These are phyloP conservation scores for Temnopleurus reevesii DNA, from an alignment of 53 echinoderm and acorn worm species.

Conservation along the genomic window DNA sequence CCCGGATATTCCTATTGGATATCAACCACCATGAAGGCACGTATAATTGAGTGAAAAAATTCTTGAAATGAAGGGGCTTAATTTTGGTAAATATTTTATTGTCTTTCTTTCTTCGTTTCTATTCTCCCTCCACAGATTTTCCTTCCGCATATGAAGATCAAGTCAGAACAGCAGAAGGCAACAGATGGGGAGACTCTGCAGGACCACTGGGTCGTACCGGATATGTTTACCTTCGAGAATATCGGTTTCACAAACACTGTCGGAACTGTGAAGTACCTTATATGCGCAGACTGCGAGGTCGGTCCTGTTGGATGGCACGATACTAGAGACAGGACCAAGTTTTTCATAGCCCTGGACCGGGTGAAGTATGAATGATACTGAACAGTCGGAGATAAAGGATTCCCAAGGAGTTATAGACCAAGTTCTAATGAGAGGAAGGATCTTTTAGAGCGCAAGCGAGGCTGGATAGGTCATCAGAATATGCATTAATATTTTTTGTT, in stretches of 20 bases:
- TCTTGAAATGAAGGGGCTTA: no score
- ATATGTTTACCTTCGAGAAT: slow-evolving; percentile 98
- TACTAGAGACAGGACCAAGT: slow-evolving; percentile 61
- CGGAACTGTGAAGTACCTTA: slow-evolving; percentile 78
- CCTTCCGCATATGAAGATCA: slow-evolving; percentile 95
- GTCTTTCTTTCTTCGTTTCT: neutral
- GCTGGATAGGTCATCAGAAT: no score
- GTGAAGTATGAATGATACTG: slow-evolving; percentile 72
- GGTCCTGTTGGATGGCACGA: slow-evolving; percentile 93
- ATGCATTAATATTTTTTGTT: no score
- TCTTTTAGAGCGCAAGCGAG: no score
- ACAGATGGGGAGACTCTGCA: slow-evolving; percentile 75
- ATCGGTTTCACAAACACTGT: slow-evolving; percentile 96
- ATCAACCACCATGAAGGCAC: neutral
- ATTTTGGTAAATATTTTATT: neutral
- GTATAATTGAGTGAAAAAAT: no score
- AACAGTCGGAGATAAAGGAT: no score
- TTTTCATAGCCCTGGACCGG: slow-evolving; percentile 82
- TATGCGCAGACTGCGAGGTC: slow-evolving; percentile 96
- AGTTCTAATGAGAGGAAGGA: no score
- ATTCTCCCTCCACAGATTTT: slow-evolving; percentile 67
- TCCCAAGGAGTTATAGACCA: no score
- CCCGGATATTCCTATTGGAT: neutral
- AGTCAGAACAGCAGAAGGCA: slow-evolving; percentile 74
- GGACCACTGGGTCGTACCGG: slow-evolving; percentile 87